Evolutionary conservation across 2,888 invertebrate genomes (phyloP), one percentile per base, ranked within the genome.

Genomic region (Scrobipalpa costella): DNA sequence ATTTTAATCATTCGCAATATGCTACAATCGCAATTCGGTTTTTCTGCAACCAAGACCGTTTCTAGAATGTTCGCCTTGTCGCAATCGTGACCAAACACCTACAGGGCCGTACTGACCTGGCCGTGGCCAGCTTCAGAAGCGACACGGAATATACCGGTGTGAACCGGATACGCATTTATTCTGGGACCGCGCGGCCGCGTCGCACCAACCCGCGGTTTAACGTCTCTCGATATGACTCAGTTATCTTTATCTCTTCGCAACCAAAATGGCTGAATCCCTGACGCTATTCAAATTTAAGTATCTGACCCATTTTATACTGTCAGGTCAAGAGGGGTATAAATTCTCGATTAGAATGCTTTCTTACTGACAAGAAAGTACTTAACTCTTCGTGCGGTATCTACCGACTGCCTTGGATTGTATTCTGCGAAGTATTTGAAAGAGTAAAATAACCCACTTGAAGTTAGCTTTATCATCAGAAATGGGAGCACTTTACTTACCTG

Each of bases 91-190:
- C 27, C 27, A 27, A 27, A 27, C 27, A 27, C 66, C 71, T 73
- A 66, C 69, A 62, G 64, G 67, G 67, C 71, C 80, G 80, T 79
- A 83, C 70, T 79, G 80, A 80, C 79, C 79, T 52, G 38, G 40
- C 58, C 58, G 11, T 21, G 55, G 55, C 55, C 55, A 21, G 19
- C 13, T 80, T 71, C 80, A 49, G 6, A 17, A 19, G 70, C 69
- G 68, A 70, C 71, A 64, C 75, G 74, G 72, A 77, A 33, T 47
- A 7, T 11, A 47, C 11, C 38, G 27, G 57, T 52, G 55, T 55
- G 71, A 84, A 78, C 75, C 80, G 77, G 83, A 79, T 79, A 77
- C 78, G 71, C 1, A 15, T 55, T 77, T 84, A 82, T 83, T 84
- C 69, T 75, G 71, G 73, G 77, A 77, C 27, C 27, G 27, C 57